Conservation (phyloP, 2,797 vertebrate genomes). For the Anguilla megastoma region DNA sequence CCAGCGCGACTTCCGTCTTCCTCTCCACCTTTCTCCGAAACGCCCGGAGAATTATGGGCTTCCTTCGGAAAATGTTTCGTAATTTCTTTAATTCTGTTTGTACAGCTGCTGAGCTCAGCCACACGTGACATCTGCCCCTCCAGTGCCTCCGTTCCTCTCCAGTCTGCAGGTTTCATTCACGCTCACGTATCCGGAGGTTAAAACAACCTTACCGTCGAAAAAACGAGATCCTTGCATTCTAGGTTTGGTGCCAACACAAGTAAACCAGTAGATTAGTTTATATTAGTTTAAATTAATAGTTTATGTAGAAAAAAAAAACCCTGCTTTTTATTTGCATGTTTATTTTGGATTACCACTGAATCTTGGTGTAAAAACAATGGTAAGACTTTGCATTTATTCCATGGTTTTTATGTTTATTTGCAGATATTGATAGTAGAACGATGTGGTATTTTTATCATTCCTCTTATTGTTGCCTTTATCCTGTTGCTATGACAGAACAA, state of each 20-base stretch:
- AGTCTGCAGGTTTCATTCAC: constrained; percentile 59
- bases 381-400: too few species aligned
- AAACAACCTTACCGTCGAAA: background rate
- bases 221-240: background rate
- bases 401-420: too few species aligned
- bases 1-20: constrained; percentile 58
- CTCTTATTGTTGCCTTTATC: too few species aligned
- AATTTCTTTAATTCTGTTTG: constrained; percentile 75
- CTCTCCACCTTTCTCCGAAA: constrained; percentile 62
- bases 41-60: constrained; percentile 69
- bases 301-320: too few species aligned
- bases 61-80: constrained; percentile 72
- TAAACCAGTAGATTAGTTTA: too few species aligned
- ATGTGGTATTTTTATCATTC: too few species aligned
- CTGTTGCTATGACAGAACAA: too few species aligned
- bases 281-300: too few species aligned
- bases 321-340: background rate
- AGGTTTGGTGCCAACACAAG: background rate
- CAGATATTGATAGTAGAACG: too few species aligned
- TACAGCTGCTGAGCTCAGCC: constrained; percentile 69
- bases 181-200: constrained; percentile 54
- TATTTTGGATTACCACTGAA: background rate
- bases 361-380: too few species aligned
- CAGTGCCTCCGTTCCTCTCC: constrained; percentile 51
- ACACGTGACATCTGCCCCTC: constrained; percentile 53